A percentile compares a stretch with the other conserved stretches of the same genome.
Conservation (phyloP, 2,888 invertebrate genomes). For the Dendrolimus houi region DNA sequence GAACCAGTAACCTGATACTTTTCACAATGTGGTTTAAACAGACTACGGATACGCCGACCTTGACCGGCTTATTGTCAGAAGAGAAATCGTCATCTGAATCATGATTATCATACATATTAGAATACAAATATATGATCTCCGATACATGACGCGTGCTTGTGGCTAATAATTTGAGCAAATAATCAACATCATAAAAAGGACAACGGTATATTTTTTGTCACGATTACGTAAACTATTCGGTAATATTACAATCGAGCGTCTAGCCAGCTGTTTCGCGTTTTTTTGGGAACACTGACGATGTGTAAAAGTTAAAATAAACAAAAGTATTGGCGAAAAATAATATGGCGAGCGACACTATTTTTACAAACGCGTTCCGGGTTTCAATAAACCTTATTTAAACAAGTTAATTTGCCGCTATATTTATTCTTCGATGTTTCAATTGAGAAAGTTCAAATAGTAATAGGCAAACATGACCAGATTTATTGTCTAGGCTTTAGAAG, state of each 20-base stretch:
- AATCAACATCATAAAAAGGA: not conserved
- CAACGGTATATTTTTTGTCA: not conserved
- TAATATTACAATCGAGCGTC: not conserved
- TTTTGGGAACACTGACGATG: not conserved
- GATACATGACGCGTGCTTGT: not conserved
- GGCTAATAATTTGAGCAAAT: not conserved
- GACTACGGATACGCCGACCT: constrained; percentile 47
- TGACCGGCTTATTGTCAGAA: constrained; percentile 47
- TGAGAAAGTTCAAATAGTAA: constrained; percentile 65
- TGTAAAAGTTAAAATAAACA: constrained; percentile 15
- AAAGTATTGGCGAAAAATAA: constrained; percentile 11
- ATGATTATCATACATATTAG: constrained; percentile 11
- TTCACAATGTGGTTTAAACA: constrained; percentile 7
- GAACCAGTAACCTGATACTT: constrained; percentile 26
- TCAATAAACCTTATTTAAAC: constrained; percentile 32
- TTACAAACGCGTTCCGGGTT: constrained; percentile 21
- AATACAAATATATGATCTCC: not conserved
- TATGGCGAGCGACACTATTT: constrained; percentile 13
- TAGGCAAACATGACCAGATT: constrained; percentile 47
- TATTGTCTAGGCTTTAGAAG: constrained; percentile 42
- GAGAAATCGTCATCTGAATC: constrained; percentile 63
- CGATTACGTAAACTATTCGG: not conserved
- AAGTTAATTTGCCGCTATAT: constrained; percentile 41
- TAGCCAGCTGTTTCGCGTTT: not conserved
- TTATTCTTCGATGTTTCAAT: constrained; percentile 54